Evolutionary conservation across 1,140 invertebrate genomes (phyloP), one percentile per base, ranked within the genome.

Genomic region (Meloidogyne chitwoodi): DNA sequence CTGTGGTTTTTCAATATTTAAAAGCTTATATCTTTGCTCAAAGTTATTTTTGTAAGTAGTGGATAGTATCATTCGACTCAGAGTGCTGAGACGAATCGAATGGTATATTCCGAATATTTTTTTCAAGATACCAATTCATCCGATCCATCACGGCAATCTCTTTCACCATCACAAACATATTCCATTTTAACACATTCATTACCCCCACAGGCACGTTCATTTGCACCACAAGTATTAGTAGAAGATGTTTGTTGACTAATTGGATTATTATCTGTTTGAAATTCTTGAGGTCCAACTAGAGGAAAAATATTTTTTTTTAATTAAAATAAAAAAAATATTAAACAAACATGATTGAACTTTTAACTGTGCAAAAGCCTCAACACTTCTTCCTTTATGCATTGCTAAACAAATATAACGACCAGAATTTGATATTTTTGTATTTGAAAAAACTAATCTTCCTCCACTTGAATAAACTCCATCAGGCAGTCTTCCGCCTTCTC

Each of bases 201-300:
- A 87, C 94, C 95, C 48, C 91, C 91, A 85, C 95, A 98, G 0
- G 93, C 94, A 0, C 94, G 93, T 89, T 98, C 91, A 79, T 93
- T 89, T 22, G 90, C 87, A 73, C 89, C 89, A 85, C 94, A 96
- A 22, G 74, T 77, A 67, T 71, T 27, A 1, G 74, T 68, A 48
- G n/a, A n/a, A n/a, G n/a, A n/a, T n/a, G 16, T 22, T 31, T 22
- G 14, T 64, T 77, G 48, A 19, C 44, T n/a, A 14, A 79, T 16
- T 8, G 16, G 48, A 16, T 65, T 67, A 34, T 26, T 44, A 65
- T 74, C 68, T 69, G 75, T 81, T 74, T 83, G 82, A 29, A 86
- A 69, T 67, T 83, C 85, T 75, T 85, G 85, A 26, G 84, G 84
- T 41, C 84, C 84, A 75, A 82, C 83, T 85, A 65, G 62, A 86